Conservation (phyloP, 2,888 invertebrate genomes). For the Drosophila longiperda region DNA sequence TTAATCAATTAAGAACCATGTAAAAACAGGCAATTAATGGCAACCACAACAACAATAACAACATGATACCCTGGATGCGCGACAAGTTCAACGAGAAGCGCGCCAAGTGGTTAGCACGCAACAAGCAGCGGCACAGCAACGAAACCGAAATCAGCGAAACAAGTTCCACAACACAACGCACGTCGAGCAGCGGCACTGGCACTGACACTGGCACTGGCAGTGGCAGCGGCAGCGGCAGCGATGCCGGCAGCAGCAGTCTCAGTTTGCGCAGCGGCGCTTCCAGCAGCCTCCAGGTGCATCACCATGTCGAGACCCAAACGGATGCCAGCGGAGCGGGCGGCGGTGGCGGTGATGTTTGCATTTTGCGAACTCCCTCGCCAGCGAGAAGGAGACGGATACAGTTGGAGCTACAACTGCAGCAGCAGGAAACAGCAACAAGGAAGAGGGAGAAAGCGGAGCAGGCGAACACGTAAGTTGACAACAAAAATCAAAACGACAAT, state of each 20-base stretch:
- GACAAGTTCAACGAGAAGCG: constrained; percentile 85
- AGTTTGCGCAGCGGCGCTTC: constrained; percentile 45
- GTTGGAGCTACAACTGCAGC: constrained; percentile 61
- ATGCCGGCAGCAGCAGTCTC: constrained; percentile 59
- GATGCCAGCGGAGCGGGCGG: constrained; percentile 58
- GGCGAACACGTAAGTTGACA: constrained; percentile 73
- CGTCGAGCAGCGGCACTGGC: constrained; percentile 27
- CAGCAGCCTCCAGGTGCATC: constrained; percentile 44
- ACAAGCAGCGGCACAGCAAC: constrained; percentile 60
- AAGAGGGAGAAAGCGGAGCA: constrained; percentile 47
- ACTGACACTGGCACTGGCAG: constrained; percentile 15
- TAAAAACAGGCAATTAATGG: constrained; percentile 48
- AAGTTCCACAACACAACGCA: constrained; percentile 46
- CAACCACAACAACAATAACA: constrained; percentile 60
- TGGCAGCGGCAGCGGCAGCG: constrained; percentile 41
- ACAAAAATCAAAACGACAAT: background rate
- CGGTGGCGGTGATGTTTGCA: constrained; percentile 60
- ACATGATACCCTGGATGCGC: constrained; percentile 85
- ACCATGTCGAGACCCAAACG: constrained; percentile 68
- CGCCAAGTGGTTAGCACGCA: constrained; percentile 83
- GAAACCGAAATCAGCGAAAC: constrained; percentile 41
- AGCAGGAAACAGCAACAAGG: constrained; percentile 30
- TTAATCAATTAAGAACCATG: constrained; percentile 32
- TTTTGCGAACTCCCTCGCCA: constrained; percentile 70
- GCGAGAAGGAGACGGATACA: constrained; percentile 69